A percentile compares a stretch with the other conserved stretches of the same genome.
Conservation (phyloP, 2,888 invertebrate genomes). For the Rhaphigaster nebulosa region DNA sequence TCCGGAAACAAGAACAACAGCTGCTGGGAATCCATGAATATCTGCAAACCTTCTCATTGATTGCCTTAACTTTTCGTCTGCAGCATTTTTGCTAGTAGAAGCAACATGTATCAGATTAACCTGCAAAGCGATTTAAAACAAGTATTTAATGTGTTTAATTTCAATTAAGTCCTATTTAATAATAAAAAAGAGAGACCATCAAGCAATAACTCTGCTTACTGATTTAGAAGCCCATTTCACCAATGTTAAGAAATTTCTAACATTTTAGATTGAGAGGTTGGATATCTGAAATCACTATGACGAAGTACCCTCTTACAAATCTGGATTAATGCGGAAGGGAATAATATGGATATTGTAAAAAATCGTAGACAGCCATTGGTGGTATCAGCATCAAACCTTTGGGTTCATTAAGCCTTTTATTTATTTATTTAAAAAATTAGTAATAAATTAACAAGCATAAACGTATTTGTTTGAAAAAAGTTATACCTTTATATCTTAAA, state of each 20-base stretch:
- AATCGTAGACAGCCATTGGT: too few relatives aligned
- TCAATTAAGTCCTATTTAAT: background rate
- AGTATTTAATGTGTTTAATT: background rate
- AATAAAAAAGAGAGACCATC: background rate
- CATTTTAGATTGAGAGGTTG: background rate
- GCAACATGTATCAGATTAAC: slow-evolving; percentile 89
- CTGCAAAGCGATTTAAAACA: slow-evolving; percentile 69
- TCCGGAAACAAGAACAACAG: slow-evolving; percentile 83
- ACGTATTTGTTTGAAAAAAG: too few relatives aligned
- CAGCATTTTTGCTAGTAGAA: slow-evolving; percentile 88
- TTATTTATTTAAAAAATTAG: too few relatives aligned
- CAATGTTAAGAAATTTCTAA: background rate
- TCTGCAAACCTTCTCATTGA: slow-evolving; percentile 87
- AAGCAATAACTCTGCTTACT: background rate
- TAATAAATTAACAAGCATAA: too few relatives aligned
- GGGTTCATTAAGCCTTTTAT: too few relatives aligned
- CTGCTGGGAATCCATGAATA: slow-evolving; percentile 77
- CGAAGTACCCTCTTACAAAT: too few relatives aligned
- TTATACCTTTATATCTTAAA: too few relatives aligned
- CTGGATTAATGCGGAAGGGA: too few relatives aligned
- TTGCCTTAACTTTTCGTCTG: slow-evolving; percentile 89
- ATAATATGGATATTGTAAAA: too few relatives aligned
- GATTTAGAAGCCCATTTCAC: background rate
- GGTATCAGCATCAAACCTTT: too few relatives aligned
- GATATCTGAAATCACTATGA: too few relatives aligned